Evolutionary conservation across 1,140 invertebrate species (phyloP).

Genomic region (Akabosia matsudoensis): DNA sequence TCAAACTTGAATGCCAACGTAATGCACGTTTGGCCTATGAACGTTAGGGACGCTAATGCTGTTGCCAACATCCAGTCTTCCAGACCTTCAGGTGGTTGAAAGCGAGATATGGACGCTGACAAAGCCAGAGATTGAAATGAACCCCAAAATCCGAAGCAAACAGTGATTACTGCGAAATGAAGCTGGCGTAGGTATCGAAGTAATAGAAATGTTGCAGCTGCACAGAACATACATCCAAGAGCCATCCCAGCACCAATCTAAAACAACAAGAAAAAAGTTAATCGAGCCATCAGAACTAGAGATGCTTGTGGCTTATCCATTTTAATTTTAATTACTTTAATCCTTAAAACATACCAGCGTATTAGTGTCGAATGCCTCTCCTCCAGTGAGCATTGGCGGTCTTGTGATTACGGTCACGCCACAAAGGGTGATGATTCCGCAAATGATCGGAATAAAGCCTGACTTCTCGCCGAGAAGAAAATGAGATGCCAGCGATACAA

Average conservation of each 20-base stretch:
- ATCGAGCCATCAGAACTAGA: neutral
- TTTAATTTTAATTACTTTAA: neutral
- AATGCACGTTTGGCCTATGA: slow-evolving; percentile 32
- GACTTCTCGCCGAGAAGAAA: slow-evolving; percentile 7
- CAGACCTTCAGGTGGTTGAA: slow-evolving; percentile 26
- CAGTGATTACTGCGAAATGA: slow-evolving; percentile 31
- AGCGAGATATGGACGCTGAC: neutral
- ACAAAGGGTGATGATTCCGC: neutral
- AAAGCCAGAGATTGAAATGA: slow-evolving; percentile 7
- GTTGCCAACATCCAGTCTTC: slow-evolving; percentile 13
- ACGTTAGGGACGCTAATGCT: slow-evolving; percentile 32
- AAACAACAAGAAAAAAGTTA: neutral
- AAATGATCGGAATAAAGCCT: slow-evolving; percentile 3
- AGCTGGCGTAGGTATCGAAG: slow-evolving; percentile 27
- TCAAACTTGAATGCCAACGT: slow-evolving; percentile 36
- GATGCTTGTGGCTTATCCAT: neutral
- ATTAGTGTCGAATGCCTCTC: neutral
- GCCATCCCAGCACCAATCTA: slow-evolving; percentile 30
- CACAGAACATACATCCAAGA: slow-evolving; percentile 7
- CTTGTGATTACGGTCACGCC: slow-evolving; percentile 3
- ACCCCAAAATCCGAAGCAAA: slow-evolving; percentile 29
- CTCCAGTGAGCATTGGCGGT: neutral
- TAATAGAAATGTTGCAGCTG: slow-evolving; percentile 18
- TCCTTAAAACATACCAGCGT: neutral
- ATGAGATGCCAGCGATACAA: slow-evolving; percentile 15